phyloP scores from a whole-genome alignment of 2,797 vertebrate genomes.

The Malacoraja senta region DNA sequence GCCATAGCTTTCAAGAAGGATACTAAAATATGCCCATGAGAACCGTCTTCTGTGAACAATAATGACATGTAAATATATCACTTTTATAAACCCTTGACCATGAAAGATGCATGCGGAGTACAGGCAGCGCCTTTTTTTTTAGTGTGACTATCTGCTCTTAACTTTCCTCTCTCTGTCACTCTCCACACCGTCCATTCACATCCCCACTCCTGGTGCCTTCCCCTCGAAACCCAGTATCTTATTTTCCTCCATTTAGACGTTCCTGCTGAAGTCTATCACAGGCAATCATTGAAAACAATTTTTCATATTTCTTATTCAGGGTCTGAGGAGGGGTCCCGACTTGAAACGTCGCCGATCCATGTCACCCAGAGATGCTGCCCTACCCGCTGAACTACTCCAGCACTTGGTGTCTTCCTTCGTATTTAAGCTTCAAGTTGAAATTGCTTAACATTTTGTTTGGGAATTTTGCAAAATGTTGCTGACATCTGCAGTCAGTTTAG shows the following conservation, averaged over 20 bases:
- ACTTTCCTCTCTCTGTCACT: background rate
- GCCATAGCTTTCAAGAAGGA: conserved; percentile 8
- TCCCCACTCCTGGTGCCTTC: no score
- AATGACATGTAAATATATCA: conserved; percentile 34
- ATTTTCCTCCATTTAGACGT: background rate
- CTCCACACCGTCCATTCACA: background rate
- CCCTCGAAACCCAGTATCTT: no score
- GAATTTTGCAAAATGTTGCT: background rate
- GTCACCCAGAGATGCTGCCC: no score
- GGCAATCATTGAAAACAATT: background rate
- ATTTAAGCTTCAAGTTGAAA: background rate
- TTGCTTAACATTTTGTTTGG: background rate
- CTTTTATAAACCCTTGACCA: conserved; percentile 29
- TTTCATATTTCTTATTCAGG: background rate
- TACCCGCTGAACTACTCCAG: no score
- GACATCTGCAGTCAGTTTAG: background rate
- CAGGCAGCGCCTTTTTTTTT: background rate
- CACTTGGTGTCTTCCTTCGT: no score
- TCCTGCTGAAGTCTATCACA: background rate
- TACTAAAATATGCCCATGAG: conserved; percentile 34
- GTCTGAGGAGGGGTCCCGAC: no score
- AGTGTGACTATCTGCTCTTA: background rate
- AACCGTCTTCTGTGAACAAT: conserved; percentile 28
- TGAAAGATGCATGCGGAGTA: conserved; percentile 10
- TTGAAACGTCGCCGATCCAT: no score